Base-by-base conservation (phyloP, 1,140 invertebrate genomes). In the Geopemphigus sp. region DNA sequence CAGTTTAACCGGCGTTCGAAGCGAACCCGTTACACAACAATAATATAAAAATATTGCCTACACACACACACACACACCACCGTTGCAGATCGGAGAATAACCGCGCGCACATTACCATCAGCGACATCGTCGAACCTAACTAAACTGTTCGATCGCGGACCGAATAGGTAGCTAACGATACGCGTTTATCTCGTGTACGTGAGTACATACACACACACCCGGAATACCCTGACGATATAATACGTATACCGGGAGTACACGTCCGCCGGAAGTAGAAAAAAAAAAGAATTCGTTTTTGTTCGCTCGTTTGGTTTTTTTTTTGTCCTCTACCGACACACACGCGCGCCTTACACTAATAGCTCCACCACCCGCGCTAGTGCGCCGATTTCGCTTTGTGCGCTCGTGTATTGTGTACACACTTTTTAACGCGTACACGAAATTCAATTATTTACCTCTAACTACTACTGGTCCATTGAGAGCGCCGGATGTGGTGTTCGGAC, bases 401-500 rank as follows among this genome's bases (percentile, higher is more conserved):
- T 8, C 32, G 32, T 39, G 32, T 39, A 4, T 39, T 39, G 3
- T 4, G 32, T 39, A 12, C 12, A 50, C 14, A 12, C 12, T 50
- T 12, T 50, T 8, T 50, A 50, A 12, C 47, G 11, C 0, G 32
- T 5, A 12, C 17, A 26, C 17, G 24, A 76, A 22, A 59, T 57
- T 76, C 74, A 50, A 78, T 66, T 14, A 45, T 32, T 78, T 63
- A 78, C 74, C 74, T 78, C 56, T 78, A 47, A 78, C 57, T 45
- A 63, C 73, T 10, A 47, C 56, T 19, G 74, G 32, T 61, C 57
- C 74, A 50, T 78, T 78, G 14, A 78, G 22, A 26, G 39, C 74
- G 57, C 74, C 74, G 74, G 74, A 78, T 50, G 74, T 61, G 14
- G 74, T 45, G 45, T 78, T 78, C 10, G 74, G 73, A 76, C 73